Evolutionary conservation across 2,888 invertebrate genomes (phyloP), one percentile per base, ranked within the genome.

Genomic region (Achlya flavicornis): DNA sequence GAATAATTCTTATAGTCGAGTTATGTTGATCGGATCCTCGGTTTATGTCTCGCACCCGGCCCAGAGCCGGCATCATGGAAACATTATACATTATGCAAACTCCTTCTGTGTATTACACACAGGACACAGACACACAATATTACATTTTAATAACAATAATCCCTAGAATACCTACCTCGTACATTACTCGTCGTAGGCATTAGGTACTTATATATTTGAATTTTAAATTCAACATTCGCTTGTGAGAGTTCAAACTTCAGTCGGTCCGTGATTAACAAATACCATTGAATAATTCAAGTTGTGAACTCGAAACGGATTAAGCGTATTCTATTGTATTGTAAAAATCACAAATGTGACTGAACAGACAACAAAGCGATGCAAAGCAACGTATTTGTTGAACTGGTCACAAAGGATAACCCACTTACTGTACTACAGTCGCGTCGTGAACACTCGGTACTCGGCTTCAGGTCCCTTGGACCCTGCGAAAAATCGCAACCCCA

Each of bases 401-500:
- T 61, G 61, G 58, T 66, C 68, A 78, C 78, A 77, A 75, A 77
- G 74, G 74, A 67, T 69, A 69, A 71, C 73, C 71, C 76, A 76
- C 75, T 77, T 75, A 72, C 67, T 63, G 70, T 67, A 62, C 46
- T 57, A 58, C 61, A 43, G 64, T 63, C 58, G 65, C 68, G 5
- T 41, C 66, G 71, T 66, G 65, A 70, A 69, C 63, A 66, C 12
- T n/a, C 46, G 46, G 46, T 5, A 6, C n/a, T 4, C 46, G 46
- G 46, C n/a, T 2, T 46, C 46, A 5, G 32, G 53, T 32, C 61
- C 60, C 60, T 60, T 35, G 35, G 53, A 33, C 48, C 53, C 61
- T n/a, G 57, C 35, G 61, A 26, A 67, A 71, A 79, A 77, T 79
- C 75, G 77, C 76, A 75, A 79, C 75, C 80, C 79, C 73, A 71